Evolutionary conservation across 2,888 invertebrate genomes (phyloP), one percentile per base, ranked within the genome.

Genomic region (Dorcus parallelipipedus): DNA sequence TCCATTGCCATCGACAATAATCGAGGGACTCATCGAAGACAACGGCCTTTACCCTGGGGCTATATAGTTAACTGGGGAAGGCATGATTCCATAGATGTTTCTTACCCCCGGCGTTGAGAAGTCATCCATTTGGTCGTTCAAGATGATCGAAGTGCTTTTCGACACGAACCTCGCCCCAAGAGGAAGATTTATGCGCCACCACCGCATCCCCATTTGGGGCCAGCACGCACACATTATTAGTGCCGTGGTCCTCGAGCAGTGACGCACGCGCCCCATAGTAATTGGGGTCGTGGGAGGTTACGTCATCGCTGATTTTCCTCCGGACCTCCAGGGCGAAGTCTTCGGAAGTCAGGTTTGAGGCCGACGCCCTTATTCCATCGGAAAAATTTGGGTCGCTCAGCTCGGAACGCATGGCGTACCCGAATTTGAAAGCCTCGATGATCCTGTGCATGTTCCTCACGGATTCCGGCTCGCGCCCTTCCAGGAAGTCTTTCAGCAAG

Each of bases 51-150:
- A 91, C 2, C 89, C 88, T 0, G 95, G 92, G 38, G 78, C 80
- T 49, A 97, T 88, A 74, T 86, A 90, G 79, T 97, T 98, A 1
- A 90, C 87, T 0, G 88, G 86, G 0, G 93, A 92, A 0, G 96
- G 89, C 0, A 90, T 90, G 49, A 93, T 76, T 1, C 86, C 88
- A 70, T 88, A 93, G 1, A 83, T 78, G 64, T 87, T 93, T 3
- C 80, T 75, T 6, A 82, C 80, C 57, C 83, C 78, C 0, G 91
- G 90, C 3, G 88, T 83, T 0, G 91, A 87, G 75, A 95, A 95
- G 74, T 95, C 95, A 69, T 94, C 92, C 93, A 95, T 95, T 72
- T 91, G 89, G 69, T 93, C 87, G 77, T 95, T 95, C 61, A 91
- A 80, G 64, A 95, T 83, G 58, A 95, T 89, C 26, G 94, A 95